phyloP scores from a whole-genome alignment of 2,888 invertebrate species.

The Rhyacophila evoluta region DNA sequence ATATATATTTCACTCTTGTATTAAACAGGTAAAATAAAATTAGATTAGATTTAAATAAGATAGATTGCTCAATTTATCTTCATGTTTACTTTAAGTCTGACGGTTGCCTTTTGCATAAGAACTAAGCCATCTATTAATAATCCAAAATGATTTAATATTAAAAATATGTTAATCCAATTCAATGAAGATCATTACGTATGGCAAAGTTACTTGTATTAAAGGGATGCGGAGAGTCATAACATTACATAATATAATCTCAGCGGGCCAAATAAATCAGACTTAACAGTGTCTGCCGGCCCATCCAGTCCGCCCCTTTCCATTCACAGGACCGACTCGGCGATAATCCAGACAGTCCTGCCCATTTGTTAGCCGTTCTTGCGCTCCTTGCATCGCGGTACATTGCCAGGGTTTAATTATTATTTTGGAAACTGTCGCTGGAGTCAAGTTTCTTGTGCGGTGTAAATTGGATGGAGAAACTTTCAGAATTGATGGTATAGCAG shows the following conservation, averaged over 20 bases:
- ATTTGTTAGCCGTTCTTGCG: slow-evolving; percentile 49
- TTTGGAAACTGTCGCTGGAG: slow-evolving; percentile 37
- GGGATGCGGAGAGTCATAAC: slow-evolving; percentile 46
- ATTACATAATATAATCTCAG: slow-evolving; percentile 45
- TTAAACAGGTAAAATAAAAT: too few species aligned
- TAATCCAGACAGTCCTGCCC: slow-evolving; percentile 46
- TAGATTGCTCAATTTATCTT: too few species aligned
- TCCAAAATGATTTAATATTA: neutral
- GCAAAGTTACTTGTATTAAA: slow-evolving; percentile 42
- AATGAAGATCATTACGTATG: slow-evolving; percentile 42
- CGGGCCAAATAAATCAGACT: slow-evolving; percentile 49
- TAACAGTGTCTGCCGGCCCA: slow-evolving; percentile 42
- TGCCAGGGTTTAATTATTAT: slow-evolving; percentile 46
- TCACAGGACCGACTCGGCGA: slow-evolving; percentile 38
- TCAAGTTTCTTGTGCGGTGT: slow-evolving; percentile 2
- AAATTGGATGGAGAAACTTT: neutral
- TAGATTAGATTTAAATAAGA: too few species aligned
- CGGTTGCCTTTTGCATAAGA: too few species aligned
- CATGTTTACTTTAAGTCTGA: too few species aligned
- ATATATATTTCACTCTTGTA: too few species aligned
- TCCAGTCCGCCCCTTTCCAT: slow-evolving; percentile 44
- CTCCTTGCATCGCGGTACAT: neutral
- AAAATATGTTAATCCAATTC: slow-evolving; percentile 27
- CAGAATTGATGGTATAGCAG: too few species aligned
- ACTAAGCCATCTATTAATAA: too few species aligned